phyloP scores from a whole-genome alignment of 2,888 invertebrate species.

The Vesta saturnalis region DNA sequence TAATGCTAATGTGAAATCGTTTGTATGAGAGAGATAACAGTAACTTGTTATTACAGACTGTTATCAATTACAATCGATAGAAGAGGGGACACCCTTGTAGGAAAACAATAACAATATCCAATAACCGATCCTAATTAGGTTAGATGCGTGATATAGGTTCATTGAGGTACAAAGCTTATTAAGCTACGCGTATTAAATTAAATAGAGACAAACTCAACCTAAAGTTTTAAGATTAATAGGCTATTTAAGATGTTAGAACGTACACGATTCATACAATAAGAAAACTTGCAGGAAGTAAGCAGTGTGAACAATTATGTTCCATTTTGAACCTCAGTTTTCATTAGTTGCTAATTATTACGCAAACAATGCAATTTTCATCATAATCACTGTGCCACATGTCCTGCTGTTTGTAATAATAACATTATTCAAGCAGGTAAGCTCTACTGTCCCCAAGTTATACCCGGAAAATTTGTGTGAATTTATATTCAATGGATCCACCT shows the following conservation, averaged over 20 bases:
- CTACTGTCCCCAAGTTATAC: slow-evolving; percentile 36
- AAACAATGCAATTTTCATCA: slow-evolving; percentile 25
- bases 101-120: slow-evolving; percentile 26
- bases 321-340: slow-evolving; percentile 18
- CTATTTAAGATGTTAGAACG: background rate
- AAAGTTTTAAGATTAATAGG: slow-evolving; percentile 10
- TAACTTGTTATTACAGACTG: slow-evolving; percentile 21
- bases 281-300: slow-evolving; percentile 17
- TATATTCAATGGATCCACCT: slow-evolving; percentile 53
- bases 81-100: slow-evolving; percentile 21
- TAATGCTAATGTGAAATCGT: no score
- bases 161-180: slow-evolving; percentile 39
- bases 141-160: slow-evolving; percentile 40
- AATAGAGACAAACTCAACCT: slow-evolving; percentile 3
- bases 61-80: slow-evolving; percentile 22
- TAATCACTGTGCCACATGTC: slow-evolving; percentile 34
- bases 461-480: slow-evolving; percentile 52
- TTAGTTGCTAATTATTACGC: slow-evolving; percentile 33
- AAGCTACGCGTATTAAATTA: slow-evolving; percentile 36
- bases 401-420: slow-evolving; percentile 26
- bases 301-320: slow-evolving; percentile 2
- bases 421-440: slow-evolving; percentile 40
- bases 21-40: slow-evolving; percentile 12
- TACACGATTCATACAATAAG: background rate
- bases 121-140: slow-evolving; percentile 43